These are phyloP conservation scores for Darevskia nairensis DNA, from an alignment of 2,797 vertebrate genomes.

Conservation along the genomic window DNA sequence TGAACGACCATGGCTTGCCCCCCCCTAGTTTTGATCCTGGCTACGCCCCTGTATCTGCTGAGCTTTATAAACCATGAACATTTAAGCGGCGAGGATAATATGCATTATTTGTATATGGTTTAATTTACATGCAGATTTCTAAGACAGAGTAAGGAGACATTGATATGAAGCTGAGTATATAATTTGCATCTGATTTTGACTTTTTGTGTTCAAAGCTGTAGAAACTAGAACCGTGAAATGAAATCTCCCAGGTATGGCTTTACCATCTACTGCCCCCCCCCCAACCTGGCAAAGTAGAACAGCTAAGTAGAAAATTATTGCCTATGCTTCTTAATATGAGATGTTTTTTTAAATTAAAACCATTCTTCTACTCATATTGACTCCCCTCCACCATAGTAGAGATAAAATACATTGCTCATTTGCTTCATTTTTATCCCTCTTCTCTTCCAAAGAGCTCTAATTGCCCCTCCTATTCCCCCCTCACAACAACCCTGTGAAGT, in stretches of 20 bases:
- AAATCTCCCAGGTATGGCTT: background rate
- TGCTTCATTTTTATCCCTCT: background rate
- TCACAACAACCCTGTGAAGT: background rate
- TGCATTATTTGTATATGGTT: background rate
- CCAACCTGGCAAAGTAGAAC: background rate
- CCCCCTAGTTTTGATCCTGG: too few relatives aligned
- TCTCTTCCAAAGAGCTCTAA: too few relatives aligned
- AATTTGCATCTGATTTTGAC: background rate
- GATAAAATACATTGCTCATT: background rate
- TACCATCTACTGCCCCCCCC: background rate
- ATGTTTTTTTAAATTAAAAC: too few relatives aligned
- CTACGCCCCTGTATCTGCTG: too few relatives aligned
- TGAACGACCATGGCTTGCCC: too few relatives aligned
- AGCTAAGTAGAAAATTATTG: slow-evolving; percentile 47
- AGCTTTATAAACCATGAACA: background rate
- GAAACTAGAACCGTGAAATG: background rate
- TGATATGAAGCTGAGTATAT: background rate
- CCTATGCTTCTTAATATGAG: slow-evolving; percentile 8
- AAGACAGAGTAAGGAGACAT: background rate
- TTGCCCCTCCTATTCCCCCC: background rate
- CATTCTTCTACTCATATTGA: slow-evolving; percentile 61
- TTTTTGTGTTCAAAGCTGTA: background rate
- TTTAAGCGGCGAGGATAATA: background rate
- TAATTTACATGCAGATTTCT: background rate
- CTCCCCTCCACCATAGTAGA: slow-evolving; percentile 21